Conservation (phyloP, 2,888 invertebrate species). For the Clunio marinus region DNA sequence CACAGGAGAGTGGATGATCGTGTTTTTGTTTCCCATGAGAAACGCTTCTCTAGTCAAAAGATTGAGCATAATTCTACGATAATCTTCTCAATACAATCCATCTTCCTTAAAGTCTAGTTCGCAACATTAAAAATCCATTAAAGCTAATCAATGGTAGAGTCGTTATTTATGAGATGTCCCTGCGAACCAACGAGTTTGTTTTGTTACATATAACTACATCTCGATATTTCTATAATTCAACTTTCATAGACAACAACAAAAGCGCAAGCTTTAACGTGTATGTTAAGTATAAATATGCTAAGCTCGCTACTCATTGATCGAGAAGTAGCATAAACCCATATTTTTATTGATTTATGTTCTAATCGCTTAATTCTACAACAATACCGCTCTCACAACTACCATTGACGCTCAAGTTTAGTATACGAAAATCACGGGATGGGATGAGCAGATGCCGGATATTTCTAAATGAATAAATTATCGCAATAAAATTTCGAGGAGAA, state of each 20-base stretch:
- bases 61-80: too few species aligned
- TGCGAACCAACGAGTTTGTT: background rate
- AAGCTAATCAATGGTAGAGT: slow-evolving; percentile 17
- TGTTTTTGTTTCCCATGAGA: too few species aligned
- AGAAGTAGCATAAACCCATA: background rate
- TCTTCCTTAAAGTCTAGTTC: background rate
- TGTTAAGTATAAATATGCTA: background rate
- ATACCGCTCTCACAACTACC: background rate
- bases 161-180: slow-evolving; percentile 23
- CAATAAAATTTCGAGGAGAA: background rate
- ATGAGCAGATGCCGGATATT: background rate
- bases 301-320: background rate
- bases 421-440: too few species aligned
- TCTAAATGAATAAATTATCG: slow-evolving; percentile 15
- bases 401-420: background rate
- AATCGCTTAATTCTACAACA: background rate
- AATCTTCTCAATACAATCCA: slow-evolving; percentile 12
- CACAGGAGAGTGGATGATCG: too few species aligned
- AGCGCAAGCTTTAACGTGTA: background rate
- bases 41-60: too few species aligned
- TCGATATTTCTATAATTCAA: too few species aligned
- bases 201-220: background rate
- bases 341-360: slow-evolving; percentile 7
- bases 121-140: slow-evolving; percentile 33
- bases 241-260: too few species aligned